These are phyloP conservation scores for Acanthurus leucopareius DNA, from an alignment of 2,797 vertebrate genomes.

Conservation along the genomic window DNA sequence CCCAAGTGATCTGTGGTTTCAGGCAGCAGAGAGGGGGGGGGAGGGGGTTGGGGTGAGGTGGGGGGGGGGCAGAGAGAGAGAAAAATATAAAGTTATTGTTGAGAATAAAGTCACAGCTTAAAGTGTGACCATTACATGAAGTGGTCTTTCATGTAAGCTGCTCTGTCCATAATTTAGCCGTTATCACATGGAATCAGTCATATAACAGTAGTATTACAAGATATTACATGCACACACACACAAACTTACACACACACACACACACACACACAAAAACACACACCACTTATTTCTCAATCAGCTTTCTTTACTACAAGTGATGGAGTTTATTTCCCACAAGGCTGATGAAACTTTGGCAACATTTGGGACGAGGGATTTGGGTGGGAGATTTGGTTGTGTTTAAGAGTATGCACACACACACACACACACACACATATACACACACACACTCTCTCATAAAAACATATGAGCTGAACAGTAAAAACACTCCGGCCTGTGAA, in stretches of 20 bases:
- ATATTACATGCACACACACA: slow-evolving; percentile 8
- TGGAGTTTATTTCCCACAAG: not conserved
- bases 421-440: not conserved
- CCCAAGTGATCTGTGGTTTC: slow-evolving; percentile 94
- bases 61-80: slow-evolving; percentile 13
- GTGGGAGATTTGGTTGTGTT: no score
- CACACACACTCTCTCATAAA: no score
- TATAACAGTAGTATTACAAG: slow-evolving; percentile 2
- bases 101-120: slow-evolving; percentile 30
- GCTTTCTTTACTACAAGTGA: not conserved
- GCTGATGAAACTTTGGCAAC: not conserved
- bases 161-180: slow-evolving; percentile 5
- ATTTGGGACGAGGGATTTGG: not conserved
- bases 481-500: not conserved
- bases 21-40: slow-evolving; percentile 18
- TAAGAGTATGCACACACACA: not conserved
- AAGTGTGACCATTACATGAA: slow-evolving; percentile 29
- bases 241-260: not conserved
- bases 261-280: slow-evolving; percentile 14
- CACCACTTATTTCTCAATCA: not conserved
- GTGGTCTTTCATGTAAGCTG: slow-evolving; percentile 26
- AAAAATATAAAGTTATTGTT: slow-evolving; percentile 37
- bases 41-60: slow-evolving; percentile 17
- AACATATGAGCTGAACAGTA: slow-evolving; percentile 2
- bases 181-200: slow-evolving; percentile 50